Evolutionary conservation across 2,797 vertebrate species (phyloP).

Genomic region (Sciurus carolinensis): DNA sequence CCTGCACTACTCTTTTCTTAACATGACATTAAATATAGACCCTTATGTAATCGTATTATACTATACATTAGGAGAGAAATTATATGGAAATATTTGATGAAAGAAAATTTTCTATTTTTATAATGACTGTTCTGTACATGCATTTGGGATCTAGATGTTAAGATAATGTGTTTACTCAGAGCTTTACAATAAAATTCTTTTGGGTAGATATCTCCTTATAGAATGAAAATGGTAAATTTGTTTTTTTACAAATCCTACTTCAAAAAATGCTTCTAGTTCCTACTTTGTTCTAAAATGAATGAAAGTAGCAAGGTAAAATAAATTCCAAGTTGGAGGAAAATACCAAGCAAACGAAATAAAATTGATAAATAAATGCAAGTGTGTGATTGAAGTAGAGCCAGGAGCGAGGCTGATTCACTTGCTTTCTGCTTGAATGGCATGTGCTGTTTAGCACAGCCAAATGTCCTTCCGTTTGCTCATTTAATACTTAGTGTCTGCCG

Average conservation of each 20-base stretch:
- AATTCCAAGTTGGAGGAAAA: neutral
- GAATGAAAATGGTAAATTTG: conserved; percentile 30
- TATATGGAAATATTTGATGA: neutral
- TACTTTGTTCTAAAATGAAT: conserved; percentile 7
- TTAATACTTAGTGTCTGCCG: neutral
- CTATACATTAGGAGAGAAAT: conserved; percentile 20
- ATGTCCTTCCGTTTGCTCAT: neutral
- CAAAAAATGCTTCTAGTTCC: conserved; percentile 39
- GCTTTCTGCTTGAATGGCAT: neutral
- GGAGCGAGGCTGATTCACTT: neutral
- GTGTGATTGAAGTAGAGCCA: neutral
- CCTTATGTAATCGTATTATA: neutral
- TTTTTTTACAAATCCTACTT: conserved; percentile 17
- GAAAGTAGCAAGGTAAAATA: conserved; percentile 35
- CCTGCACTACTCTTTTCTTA: neutral
- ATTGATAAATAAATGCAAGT: conserved; percentile 34
- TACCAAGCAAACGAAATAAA: conserved; percentile 1
- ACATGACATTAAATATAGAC: neutral
- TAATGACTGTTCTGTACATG: neutral
- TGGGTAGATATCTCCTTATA: neutral
- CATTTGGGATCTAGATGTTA: neutral
- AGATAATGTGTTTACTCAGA: neutral
- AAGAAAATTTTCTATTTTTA: conserved; percentile 21
- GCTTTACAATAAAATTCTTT: neutral
- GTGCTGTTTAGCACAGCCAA: neutral